Conservation (phyloP, 2,797 vertebrate species). For the Serranus cabrilla region DNA sequence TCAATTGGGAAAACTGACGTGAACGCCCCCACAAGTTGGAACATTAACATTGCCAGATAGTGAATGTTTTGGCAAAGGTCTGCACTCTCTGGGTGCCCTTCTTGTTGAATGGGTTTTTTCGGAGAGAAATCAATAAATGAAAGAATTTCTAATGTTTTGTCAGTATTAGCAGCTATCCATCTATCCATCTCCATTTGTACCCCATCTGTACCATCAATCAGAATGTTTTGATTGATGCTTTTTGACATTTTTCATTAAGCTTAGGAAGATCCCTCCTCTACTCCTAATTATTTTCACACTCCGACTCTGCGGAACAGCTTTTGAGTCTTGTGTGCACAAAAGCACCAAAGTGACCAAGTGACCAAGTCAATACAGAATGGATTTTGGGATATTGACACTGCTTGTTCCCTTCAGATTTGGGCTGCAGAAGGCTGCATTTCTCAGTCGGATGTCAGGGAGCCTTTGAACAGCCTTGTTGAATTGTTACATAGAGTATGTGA, state of each 20-base stretch:
- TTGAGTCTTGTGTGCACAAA: neutral
- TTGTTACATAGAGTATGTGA: neutral
- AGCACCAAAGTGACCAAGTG: constrained; percentile 9
- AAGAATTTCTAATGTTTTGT: neutral
- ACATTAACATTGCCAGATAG: too few relatives aligned
- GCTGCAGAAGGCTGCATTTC: constrained; percentile 22
- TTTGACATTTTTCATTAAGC: constrained; percentile 3
- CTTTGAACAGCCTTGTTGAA: neutral
- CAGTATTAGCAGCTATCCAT: neutral
- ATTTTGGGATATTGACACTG: constrained; percentile 11
- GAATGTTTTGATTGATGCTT: neutral
- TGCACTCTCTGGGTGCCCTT: too few relatives aligned
- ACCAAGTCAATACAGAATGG: constrained; percentile 3
- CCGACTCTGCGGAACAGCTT: neutral
- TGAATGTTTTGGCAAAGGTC: too few relatives aligned
- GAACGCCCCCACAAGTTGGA: too few relatives aligned
- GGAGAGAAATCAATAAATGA: constrained; percentile 8
- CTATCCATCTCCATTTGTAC: neutral
- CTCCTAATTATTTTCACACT: neutral
- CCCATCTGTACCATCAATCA: neutral
- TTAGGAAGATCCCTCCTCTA: neutral
- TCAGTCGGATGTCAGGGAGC: neutral
- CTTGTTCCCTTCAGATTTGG: constrained; percentile 21
- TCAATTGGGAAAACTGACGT: too few relatives aligned
- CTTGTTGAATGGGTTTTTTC: neutral